Evolutionary conservation across 2,113 vertebrate genomes (phyloP), one percentile per base, ranked within the genome.

Genomic region (Plecotus auritus): DNA sequence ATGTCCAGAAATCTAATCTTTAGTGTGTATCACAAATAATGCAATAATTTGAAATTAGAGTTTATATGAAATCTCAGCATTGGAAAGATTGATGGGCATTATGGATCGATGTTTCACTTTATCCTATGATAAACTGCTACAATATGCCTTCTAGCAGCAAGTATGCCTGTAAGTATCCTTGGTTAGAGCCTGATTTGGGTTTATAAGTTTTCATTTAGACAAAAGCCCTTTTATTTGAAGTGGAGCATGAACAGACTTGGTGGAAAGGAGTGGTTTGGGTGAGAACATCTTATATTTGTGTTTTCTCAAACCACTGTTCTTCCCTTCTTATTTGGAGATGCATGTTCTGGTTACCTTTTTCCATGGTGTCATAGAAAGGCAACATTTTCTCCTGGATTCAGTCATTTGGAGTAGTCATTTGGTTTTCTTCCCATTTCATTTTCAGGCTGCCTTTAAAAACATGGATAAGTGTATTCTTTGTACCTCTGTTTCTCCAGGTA

Each of bases 401-500:
- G 30, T 80, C 59, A 26, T 70, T 80, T 54, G 86, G 20, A 76
- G 26, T 37, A 64, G 13, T 80, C n/a, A 13, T n/a, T 74, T 76
- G 14, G 35, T 47, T 90, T 93, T 85, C 73, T 85, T 93, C n/a
- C 47, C 28, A 61, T 40, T 90, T 32, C 54, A 20, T 11, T 23
- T 59, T 54, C 4, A 84, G 45, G 9, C 40, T 45, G 5, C 74
- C 26, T 88, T 88, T 66, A 74, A 90, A 87, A 91, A 81, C 9
- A 9, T 74, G 17, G 35, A 1, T 72, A 82, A 51, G 16, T 94
- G 59, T 82, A 89, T 87, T 85, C 77, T 92, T 45, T 73, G 32
- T 78, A 35, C 42, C n/a, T 96, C 66, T 59, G 59, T 94, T 84
- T 92, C 91, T 93, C 37, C n/a, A 35, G 47, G 22, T 93, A 26